phyloP scores from a whole-genome alignment of 2,113 vertebrate genomes.

The Sorex araneus region DNA sequence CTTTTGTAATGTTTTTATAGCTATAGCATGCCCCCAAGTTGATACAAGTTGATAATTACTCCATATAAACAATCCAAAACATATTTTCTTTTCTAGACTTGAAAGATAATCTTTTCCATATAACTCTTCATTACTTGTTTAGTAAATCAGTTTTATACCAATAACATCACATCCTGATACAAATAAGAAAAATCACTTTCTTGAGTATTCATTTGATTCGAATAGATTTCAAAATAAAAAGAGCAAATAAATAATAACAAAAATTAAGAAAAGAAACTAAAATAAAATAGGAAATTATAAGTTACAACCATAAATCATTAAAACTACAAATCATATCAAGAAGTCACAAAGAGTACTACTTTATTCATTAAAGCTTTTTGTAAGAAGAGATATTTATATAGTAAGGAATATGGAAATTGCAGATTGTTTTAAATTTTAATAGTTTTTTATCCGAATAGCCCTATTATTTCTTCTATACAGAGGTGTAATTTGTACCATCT shows the following conservation, averaged over 20 bases:
- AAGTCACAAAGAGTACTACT: not conserved
- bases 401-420: not conserved
- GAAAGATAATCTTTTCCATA: slow-evolving; percentile 16
- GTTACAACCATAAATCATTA: not conserved
- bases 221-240: slow-evolving; percentile 14
- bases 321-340: not conserved
- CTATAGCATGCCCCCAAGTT: not conserved
- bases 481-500: not conserved
- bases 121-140: not conserved
- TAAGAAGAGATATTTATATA: not conserved
- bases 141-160: not conserved
- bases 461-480: not conserved
- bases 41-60: not conserved
- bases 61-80: not conserved
- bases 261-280: not conserved
- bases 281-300: slow-evolving; percentile 24
- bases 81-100: slow-evolving; percentile 25
- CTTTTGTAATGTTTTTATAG: not conserved
- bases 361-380: not conserved
- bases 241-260: not conserved
- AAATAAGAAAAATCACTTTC: not conserved
- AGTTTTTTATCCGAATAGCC: not conserved
- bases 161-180: not conserved
- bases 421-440: not conserved
- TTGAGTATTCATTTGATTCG: not conserved